Evolutionary conservation across 2,113 vertebrate species (phyloP), one percentile per base, ranked within the genome.

Genomic region (Proterorhinus semilunaris): DNA sequence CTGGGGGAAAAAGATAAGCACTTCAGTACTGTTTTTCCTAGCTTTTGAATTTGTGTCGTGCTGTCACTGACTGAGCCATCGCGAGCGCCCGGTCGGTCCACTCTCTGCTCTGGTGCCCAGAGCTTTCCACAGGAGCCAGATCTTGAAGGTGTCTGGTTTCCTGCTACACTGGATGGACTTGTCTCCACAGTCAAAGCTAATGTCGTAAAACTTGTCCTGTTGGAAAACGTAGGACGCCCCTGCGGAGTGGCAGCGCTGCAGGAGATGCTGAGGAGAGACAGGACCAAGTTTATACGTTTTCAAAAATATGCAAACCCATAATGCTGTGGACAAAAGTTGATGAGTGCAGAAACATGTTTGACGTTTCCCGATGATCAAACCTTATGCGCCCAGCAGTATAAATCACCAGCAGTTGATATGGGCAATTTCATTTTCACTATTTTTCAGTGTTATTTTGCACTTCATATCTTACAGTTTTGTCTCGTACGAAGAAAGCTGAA

Each of bases 51-150:
- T 12, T 65, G 44, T 43, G 17, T 36, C 4, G 27, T 1, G 27
- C 27, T 36, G 27, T 36, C 27, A 71, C 0, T 8, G 84, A 95
- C 95, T 91, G 93, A 8, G 94, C 90, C 79, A 94, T 87, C 52
- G 92, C 90, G 61, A 95, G 88, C 1, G 94, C 92, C 44, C 93
- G 88, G 65, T 96, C 93, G 88, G 65, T 96, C 93, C 7, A 95
- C 92, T 85, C 93, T 94, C 45, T 93, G 90, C 77, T 95, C 95
- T 66, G 6, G 91, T 93, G 64, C 95, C 94, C 81, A 95, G 1
- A 0, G 95, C 95, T 74, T 96, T 96, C 95, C 94, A 95, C 77
- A 91, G 92, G 82, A 95, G 90, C 94, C 94, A 96, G 89, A 95
- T 90, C 11, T 95, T 95, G 86, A 96, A 95, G 0, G 94, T 93